Evolutionary conservation across 2,797 vertebrate species (phyloP), one percentile per base, ranked within the genome.

Genomic region (Nannoperca australis): DNA sequence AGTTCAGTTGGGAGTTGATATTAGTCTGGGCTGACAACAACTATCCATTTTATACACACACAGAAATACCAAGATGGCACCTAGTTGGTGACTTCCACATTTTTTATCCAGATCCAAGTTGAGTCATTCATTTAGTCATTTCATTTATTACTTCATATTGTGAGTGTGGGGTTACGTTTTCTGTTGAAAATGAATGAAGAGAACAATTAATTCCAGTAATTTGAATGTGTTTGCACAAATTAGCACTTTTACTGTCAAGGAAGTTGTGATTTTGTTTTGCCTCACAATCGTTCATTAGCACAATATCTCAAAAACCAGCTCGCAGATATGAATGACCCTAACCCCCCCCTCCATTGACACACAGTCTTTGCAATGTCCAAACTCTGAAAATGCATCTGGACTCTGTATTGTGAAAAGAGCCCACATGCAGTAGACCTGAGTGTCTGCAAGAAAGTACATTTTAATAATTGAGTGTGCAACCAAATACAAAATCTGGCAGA

Each of bases 1-100:
- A 76, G 84, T 79, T 85, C 91, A 85, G 61, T 79, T 83, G 90
- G 90, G 88, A 88, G 76, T 76, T 77, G 78, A 78, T 85, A 89
- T 90, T 85, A 88, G 84, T 78, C 61, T 50, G 50, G 6, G 45
- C 24, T 87, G 92, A 92, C 90, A 92, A 82, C 63, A 73, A 73
- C 78, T n/a, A 82, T 88, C 76, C 22, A 74, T 85, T 86, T 74
- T 11, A 22, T 6, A 56, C 40, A 54, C 60, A 72, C 68, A 64
- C 66, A n/a, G 22, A 67, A 32, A 82, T n/a, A n/a, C n/a, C 69
- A 82, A 24, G 65, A 76, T 44, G 63, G 51, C 47, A 51, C 53
- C 60, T 18, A 11, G 27, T 53, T 32, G 34, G 42, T 47, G 69
- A 67, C 44, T 77, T 61, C 20, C 18, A 70, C 32, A 72, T 77